Evolutionary conservation across 1,140 invertebrate species (phyloP), one percentile per base, ranked within the genome.

Genomic region (Ceratina japonica): DNA sequence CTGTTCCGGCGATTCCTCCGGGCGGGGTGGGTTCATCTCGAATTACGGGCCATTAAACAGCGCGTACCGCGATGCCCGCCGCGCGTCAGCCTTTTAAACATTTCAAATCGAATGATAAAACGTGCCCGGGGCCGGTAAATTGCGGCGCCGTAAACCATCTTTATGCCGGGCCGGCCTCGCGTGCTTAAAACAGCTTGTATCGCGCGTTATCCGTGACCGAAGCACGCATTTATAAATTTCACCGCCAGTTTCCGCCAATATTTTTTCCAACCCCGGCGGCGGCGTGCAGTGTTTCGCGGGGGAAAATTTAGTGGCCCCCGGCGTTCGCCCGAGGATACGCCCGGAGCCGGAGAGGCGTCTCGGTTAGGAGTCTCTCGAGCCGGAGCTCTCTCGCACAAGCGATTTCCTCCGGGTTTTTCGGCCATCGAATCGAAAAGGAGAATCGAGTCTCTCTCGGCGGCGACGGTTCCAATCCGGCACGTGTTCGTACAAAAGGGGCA

Each of bases 141-240:
- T 15, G 22, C 7, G 5, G 12, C 5, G 22, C 51, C 37, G 31
- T 73, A 73, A 73, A 73, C 12, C 22, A 61, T 22, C 68, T 27
- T 31, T n/a, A 56, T 37, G 37, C 10, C n/a, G n/a, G n/a, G 10
- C 5, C 24, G 20, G n/a, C 18, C 8, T 58, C 56, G 56, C 37
- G 37, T 44, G 37, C 37, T 44, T 44, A 44, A 44, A 44, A 44
- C 37, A 44, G 37, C 5, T 44, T 44, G 15, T 16, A 4, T 13
- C 58, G 12, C 12, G 31, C 70, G 22, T 49, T 27, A 62, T 49
- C 18, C 58, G 31, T 62, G 61, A 37, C 49, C 61, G 27, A 66
- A 66, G 27, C 62, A 37, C 8, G 62, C 62, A 68, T 68, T 75
- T 75, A 59, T 75, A 75, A 68, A 68, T 68, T 75, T 68, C 63